Conservation (phyloP, 2,888 invertebrate species). For the Schrankia costaestrigalis region DNA sequence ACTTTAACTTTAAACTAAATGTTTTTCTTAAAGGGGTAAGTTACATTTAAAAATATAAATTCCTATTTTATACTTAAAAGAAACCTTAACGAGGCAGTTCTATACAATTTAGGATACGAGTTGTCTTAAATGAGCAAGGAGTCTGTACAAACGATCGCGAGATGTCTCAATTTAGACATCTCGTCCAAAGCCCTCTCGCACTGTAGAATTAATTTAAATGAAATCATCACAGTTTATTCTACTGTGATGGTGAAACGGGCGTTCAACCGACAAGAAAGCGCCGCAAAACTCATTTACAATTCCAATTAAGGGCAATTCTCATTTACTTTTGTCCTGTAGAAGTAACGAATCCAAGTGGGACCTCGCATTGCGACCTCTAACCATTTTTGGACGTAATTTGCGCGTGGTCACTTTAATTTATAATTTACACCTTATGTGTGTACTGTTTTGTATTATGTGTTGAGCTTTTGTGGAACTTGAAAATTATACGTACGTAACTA, state of each 20-base stretch:
- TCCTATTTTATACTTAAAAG: constrained; percentile 32
- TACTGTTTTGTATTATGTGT: no score
- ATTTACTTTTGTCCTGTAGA: constrained; percentile 72
- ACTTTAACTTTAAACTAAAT: constrained; percentile 32
- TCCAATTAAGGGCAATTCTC: constrained; percentile 77
- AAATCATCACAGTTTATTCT: constrained; percentile 77
- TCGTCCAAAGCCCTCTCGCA: constrained; percentile 46
- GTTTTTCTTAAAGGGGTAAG: constrained; percentile 37
- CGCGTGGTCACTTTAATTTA: constrained; percentile 20
- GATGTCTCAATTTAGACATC: constrained; percentile 56
- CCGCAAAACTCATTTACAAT: constrained; percentile 77
- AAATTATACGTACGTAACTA: no score
- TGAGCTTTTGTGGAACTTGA: no score
- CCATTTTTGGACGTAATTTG: constrained; percentile 33
- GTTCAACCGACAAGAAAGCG: constrained; percentile 72
- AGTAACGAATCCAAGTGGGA: constrained; percentile 57
- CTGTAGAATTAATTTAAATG: constrained; percentile 73
- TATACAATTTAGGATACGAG: constrained; percentile 38
- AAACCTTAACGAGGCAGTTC: constrained; percentile 35
- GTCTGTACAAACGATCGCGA: constrained; percentile 47
- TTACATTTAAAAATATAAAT: constrained; percentile 37
- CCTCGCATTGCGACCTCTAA: constrained; percentile 40
- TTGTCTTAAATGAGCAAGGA: constrained; percentile 41
- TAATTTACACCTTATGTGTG: constrained; percentile 10
- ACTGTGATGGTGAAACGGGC: constrained; percentile 65